Evolutionary conservation across 2,888 invertebrate species (phyloP).

Genomic region (Isoperla grammatica): DNA sequence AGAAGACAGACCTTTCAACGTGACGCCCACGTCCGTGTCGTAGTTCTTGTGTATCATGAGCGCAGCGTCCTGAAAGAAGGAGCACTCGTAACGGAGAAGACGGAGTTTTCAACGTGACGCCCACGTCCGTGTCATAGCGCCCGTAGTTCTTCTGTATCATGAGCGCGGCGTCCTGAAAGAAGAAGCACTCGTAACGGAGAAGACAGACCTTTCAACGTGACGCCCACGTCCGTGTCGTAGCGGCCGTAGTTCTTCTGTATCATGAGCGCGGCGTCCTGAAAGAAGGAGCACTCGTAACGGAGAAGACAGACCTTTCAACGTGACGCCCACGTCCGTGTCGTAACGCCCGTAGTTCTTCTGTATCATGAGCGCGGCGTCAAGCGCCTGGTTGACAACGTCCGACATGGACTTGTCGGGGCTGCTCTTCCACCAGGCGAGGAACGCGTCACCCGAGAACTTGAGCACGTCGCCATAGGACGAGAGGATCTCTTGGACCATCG

Average conservation of each 20-base stretch:
- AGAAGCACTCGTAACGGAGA: too few species aligned
- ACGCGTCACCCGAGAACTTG: constrained; percentile 63
- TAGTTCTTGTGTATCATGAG: constrained; percentile 61
- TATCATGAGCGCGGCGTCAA: constrained; percentile 61
- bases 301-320: constrained; percentile 48
- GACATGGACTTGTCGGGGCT: constrained; percentile 50
- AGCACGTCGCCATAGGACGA: constrained; percentile 60
- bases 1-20: constrained; percentile 58
- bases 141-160: constrained; percentile 62
- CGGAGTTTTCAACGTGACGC: constrained; percentile 53
- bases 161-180: too few species aligned
- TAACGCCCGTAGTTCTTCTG: constrained; percentile 60
- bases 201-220: constrained; percentile 57
- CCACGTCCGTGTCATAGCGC: constrained; percentile 55
- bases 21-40: constrained; percentile 56
- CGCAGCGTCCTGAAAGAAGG: too few species aligned
- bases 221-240: constrained; percentile 56
- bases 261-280: constrained; percentile 49
- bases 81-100: too few species aligned
- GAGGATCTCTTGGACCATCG: constrained; percentile 64
- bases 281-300: neutral
- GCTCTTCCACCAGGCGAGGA: constrained; percentile 61
- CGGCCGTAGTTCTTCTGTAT: constrained; percentile 62
- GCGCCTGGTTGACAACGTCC: constrained; percentile 56
- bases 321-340: constrained; percentile 56